These are phyloP conservation scores for Benitochromis conjunctus DNA, from an alignment of 2,113 vertebrate genomes.

Conservation along the genomic window DNA sequence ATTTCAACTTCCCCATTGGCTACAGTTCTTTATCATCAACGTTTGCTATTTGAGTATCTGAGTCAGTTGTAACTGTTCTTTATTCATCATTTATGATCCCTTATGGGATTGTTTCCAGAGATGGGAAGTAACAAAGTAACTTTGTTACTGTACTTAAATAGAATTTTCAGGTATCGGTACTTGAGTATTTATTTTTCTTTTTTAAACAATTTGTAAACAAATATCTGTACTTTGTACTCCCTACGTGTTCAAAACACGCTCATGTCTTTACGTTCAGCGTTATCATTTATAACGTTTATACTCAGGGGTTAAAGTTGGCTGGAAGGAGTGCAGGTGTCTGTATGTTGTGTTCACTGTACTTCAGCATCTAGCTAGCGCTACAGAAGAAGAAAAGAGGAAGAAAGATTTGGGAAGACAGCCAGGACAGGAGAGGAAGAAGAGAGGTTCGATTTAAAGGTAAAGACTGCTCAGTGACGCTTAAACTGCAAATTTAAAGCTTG, in stretches of 20 bases:
- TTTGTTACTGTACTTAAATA: neutral
- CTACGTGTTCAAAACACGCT: neutral
- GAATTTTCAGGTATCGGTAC: neutral
- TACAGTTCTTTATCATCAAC: neutral
- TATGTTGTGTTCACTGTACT: accelerated
- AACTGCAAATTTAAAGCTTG: too few relatives aligned
- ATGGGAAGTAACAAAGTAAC: neutral
- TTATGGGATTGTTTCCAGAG: neutral
- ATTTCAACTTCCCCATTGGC: accelerated
- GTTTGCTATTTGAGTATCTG: neutral
- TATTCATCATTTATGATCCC: neutral
- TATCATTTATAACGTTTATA: neutral
- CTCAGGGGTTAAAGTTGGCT: neutral
- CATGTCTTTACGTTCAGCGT: neutral
- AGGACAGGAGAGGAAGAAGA: too few relatives aligned
- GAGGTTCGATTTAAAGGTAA: too few relatives aligned
- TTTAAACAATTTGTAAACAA: neutral
- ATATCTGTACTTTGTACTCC: neutral
- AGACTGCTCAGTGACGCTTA: too few relatives aligned
- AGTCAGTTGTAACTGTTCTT: neutral
- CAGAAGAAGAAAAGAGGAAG: neutral
- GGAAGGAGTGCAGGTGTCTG: neutral
- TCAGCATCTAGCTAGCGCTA: neutral
- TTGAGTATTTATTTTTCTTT: neutral
- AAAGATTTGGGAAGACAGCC: too few relatives aligned